Evolutionary conservation across 2,113 vertebrate genomes (phyloP).

Genomic region (Egretta garzetta): DNA sequence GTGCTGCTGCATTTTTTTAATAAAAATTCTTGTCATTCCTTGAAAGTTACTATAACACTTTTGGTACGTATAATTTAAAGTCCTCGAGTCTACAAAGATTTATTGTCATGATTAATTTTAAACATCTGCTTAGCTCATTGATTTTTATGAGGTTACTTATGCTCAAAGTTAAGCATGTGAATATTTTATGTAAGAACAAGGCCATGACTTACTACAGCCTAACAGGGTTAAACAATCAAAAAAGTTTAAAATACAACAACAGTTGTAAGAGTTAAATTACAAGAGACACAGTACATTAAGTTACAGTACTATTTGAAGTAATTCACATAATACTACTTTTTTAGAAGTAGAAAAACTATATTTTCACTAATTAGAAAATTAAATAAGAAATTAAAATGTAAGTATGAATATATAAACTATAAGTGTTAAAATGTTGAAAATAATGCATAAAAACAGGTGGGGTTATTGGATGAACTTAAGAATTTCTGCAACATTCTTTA

Average conservation of each 20-base stretch:
- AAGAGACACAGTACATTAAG: background rate
- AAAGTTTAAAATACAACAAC: background rate
- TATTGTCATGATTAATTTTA: constrained; percentile 16
- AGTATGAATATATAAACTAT: background rate
- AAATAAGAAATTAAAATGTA: background rate
- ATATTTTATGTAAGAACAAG: constrained; percentile 1
- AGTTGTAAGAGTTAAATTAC: background rate
- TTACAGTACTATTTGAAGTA: background rate
- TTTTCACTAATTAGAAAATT: background rate
- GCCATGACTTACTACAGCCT: background rate
- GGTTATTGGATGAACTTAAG: background rate
- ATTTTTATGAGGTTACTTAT: constrained; percentile 37
- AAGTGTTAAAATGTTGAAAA: background rate
- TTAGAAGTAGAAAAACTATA: background rate
- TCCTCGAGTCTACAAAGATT: background rate
- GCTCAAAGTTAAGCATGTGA: background rate
- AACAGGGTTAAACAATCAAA: background rate
- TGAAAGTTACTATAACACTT: background rate
- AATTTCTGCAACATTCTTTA: background rate
- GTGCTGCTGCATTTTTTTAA: background rate
- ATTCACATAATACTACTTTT: background rate
- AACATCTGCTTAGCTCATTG: constrained; percentile 21
- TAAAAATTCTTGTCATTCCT: background rate
- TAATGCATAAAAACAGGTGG: background rate
- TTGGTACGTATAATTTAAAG: background rate